Base-by-base conservation (phyloP, 92 coral and sea anemone genomes). In the Epizoanthus fatuus region DNA sequence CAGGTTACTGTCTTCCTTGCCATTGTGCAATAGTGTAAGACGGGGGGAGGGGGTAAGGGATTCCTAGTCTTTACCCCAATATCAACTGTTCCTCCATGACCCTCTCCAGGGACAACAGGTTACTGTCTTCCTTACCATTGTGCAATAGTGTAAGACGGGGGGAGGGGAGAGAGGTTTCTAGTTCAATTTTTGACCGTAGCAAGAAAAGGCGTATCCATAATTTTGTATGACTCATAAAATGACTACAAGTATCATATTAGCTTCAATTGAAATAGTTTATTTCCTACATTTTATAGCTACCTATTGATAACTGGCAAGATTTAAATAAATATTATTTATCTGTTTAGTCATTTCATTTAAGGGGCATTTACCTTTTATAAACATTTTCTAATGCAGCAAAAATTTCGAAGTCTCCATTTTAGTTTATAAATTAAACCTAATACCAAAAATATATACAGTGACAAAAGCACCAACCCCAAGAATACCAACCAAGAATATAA, bases 251-350 rank as follows among this genome's bases (percentile, higher is more conserved):
- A 4, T 37, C 49, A 37, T 32, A 7, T 37, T 66, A 66, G 19
- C 20, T 66, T 66, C 14, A 66, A 66, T 66, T 66, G 45, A 37
- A 40, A 59, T 53, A 11, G 22, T 77, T 60, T 77, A 77, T 59
- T 76, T 76, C 55, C 63, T 42, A 62, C 56, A 77, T 77, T 77
- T 62, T 39, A 60, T 77, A 10, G 62, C 57, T 77, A 77, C 39
- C 54, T 58, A 37, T 35, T n/a, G 52, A 59, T 44, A 59, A 60
- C 17, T 40, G 38, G 17, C 45, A 56, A 49, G 13, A 55, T 32
- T 60, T 69, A 77, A 77, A 77, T 77, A 77, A 76, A 76, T 58
- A 77, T 77, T 77, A 59, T 77, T 59, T 58, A 77, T 59, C 57
- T 62, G 51, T 40, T 59, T 42, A 76, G 40, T 40, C 45, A 13